Conservation (phyloP, 2,797 vertebrate genomes). For the Threskiornis aethiopicus region DNA sequence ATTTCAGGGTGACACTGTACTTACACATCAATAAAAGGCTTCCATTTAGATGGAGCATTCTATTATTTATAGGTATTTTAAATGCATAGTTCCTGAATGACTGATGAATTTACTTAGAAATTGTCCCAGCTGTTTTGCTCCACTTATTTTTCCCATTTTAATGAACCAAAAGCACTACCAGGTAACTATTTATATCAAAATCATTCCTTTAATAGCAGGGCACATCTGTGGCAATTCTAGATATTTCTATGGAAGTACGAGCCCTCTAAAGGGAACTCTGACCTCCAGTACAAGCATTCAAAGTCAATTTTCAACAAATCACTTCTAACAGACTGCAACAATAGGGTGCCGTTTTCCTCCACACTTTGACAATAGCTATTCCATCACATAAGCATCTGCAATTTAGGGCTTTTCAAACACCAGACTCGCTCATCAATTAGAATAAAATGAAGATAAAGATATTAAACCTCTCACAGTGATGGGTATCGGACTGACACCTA, state of each 20-base stretch:
- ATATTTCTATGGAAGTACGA: background rate
- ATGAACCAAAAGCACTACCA: conserved; percentile 49
- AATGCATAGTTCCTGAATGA: conserved; percentile 59
- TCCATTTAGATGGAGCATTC: conserved; percentile 35
- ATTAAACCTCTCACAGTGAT: conserved; percentile 67
- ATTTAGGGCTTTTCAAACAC: conserved; percentile 79
- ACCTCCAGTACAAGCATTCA: conserved; percentile 74
- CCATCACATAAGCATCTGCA: conserved; percentile 67
- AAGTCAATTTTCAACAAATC: conserved; percentile 71
- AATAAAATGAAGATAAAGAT: conserved; percentile 70
- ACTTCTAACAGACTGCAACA: conserved; percentile 56
- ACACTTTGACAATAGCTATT: conserved; percentile 69
- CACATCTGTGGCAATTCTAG: conserved; percentile 3
- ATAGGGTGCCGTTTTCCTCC: conserved; percentile 55
- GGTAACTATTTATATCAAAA: conserved; percentile 47
- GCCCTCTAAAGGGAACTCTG: conserved; percentile 76
- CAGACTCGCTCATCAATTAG: conserved; percentile 75
- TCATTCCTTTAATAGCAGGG: conserved; percentile 18
- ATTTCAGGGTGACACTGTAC: conserved; percentile 61
- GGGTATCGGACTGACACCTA: conserved; percentile 56
- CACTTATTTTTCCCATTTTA: conserved; percentile 57
- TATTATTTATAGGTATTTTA: conserved; percentile 66
- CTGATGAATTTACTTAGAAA: conserved; percentile 66
- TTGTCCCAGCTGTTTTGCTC: conserved; percentile 57
- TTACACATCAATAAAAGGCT: conserved; percentile 52